These are phyloP conservation scores for Anguilla pacifica DNA, from an alignment of 2,797 vertebrate genomes.

Conservation along the genomic window DNA sequence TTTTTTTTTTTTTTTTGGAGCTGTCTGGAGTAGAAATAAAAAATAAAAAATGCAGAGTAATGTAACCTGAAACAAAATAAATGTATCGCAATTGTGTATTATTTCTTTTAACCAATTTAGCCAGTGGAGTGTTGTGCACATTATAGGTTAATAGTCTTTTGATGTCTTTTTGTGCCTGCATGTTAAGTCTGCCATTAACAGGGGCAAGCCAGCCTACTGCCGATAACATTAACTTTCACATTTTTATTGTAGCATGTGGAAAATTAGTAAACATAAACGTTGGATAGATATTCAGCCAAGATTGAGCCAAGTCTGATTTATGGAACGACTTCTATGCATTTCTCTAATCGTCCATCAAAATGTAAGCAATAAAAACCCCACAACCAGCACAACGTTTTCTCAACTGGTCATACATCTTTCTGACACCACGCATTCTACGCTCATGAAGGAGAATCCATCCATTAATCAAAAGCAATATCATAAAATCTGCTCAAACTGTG, in stretches of 20 bases:
- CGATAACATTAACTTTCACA: conserved; percentile 45
- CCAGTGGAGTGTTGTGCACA: conserved; percentile 27
- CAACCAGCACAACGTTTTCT: conserved; percentile 50
- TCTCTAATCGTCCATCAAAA: conserved; percentile 57
- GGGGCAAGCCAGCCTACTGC: conserved; percentile 19
- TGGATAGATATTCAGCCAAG: conserved; percentile 35
- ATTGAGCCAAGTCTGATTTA: conserved; percentile 48
- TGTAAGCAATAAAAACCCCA: conserved; percentile 46
- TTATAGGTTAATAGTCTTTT: conserved; percentile 37
- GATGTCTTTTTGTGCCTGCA: conserved; percentile 34
- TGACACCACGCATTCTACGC: conserved; percentile 45
- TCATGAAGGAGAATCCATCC: conserved; percentile 45
- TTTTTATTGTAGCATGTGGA: conserved; percentile 47
- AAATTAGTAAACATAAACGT: conserved; percentile 51
- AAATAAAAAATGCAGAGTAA: neutral
- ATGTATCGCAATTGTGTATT: neutral
- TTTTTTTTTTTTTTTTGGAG: neutral
- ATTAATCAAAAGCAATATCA: conserved; percentile 51
- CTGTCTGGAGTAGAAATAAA: neutral
- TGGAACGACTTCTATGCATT: conserved; percentile 40
- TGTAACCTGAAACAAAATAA: neutral
- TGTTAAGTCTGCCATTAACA: conserved; percentile 18
- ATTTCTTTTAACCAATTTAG: conserved; percentile 3
- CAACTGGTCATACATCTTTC: conserved; percentile 51
- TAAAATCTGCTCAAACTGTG: conserved; percentile 49